Evolutionary conservation across 2,888 invertebrate genomes (phyloP), one percentile per base, ranked within the genome.

Genomic region (Agelastica alni): DNA sequence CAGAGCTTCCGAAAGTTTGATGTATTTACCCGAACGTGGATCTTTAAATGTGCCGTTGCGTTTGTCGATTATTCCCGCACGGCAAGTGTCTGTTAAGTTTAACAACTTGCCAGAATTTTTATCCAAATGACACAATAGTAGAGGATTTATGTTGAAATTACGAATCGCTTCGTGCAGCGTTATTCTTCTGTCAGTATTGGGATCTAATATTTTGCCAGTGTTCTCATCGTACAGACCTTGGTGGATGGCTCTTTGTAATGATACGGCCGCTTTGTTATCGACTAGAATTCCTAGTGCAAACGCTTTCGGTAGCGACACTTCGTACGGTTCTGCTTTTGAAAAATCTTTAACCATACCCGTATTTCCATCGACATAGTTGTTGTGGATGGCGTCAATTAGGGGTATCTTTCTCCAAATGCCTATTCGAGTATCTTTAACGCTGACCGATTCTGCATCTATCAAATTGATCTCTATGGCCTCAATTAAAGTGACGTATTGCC

Each of bases 121-220:
- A 71, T 92, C 87, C 74, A 89, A 92, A 71, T 90, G 90, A 65
- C 91, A 91, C 7, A 91, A 86, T 63, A 91, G 79, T 70, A 87
- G 83, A 0, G 93, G 89, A 75, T 91, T 90, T 45, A 94, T 85
- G 3, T 91, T 81, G 58, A 88, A 90, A 61, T 88, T 84, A 41
- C 93, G 83, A 70, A 92, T 88, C 2, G 92, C 87, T 77, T 93
- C 93, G 65, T 93, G 89, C 31, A 93, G 75, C 1, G 92, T 91
- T 2, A 94, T 86, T 67, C 87, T 84, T 56, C 88, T 83, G 37
- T 88, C 88, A 2, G 87, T 89, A 53, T 84, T 83, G 0, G 91
- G 89, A 77, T 96, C 94, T 28, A 87, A 82, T 44, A 96, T 84
- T 79, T 91, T 91, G 7, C 93, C 91, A 0, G 86, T 86, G 55